phyloP scores from a whole-genome alignment of 2,113 vertebrate species.

The Cynopterus brachyotis region DNA sequence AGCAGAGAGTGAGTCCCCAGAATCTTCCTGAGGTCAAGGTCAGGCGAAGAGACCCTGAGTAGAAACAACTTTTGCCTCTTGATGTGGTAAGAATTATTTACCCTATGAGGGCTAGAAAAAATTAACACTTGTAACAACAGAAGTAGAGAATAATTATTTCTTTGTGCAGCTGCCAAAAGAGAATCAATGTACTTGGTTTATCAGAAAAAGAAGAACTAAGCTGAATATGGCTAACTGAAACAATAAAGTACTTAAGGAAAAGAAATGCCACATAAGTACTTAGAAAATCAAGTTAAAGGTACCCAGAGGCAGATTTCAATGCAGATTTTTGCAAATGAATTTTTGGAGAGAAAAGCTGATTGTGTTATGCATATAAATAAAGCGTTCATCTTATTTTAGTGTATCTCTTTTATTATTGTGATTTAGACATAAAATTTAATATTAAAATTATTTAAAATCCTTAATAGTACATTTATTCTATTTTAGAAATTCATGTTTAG shows the following conservation, averaged over 20 bases:
- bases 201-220: neutral
- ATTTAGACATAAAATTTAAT: neutral
- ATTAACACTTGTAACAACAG: neutral
- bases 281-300: neutral
- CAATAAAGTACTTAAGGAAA: neutral
- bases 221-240: neutral
- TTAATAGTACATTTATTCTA: neutral
- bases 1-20: neutral
- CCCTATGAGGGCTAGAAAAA: neutral
- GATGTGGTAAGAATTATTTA: neutral
- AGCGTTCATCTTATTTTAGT: neutral
- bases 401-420: neutral
- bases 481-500: neutral
- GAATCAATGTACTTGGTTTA: neutral
- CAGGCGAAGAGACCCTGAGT: neutral
- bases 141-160: neutral
- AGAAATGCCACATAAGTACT: neutral
- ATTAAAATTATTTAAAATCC: neutral
- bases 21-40: neutral
- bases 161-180: neutral
- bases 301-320: neutral
- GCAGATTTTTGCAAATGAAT: neutral
- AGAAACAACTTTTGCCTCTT: neutral
- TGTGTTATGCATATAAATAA: neutral
- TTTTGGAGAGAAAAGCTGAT: neutral